Evolutionary conservation across 92 coral and sea anemone species (phyloP).

Genomic region (Palythoa caribaeorum): DNA sequence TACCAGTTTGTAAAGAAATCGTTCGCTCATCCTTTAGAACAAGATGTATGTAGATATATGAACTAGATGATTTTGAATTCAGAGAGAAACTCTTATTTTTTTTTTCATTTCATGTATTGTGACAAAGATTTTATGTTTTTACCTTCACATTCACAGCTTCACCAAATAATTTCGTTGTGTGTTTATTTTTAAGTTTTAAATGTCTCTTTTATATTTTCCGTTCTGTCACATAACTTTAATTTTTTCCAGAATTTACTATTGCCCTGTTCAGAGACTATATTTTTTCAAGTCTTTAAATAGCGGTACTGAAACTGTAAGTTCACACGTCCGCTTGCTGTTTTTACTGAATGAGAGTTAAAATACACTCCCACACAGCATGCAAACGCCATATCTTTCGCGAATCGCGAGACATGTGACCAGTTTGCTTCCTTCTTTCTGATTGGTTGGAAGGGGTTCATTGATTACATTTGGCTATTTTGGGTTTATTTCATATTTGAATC

Average conservation of each 20-base stretch:
- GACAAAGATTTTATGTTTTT: too few relatives aligned
- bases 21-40: too few relatives aligned
- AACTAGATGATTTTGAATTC: too few relatives aligned
- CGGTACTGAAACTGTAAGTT: background rate
- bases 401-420: background rate
- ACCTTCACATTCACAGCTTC: too few relatives aligned
- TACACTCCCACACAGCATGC: background rate
- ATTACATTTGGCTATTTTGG: constrained; percentile 33
- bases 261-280: background rate
- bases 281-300: background rate
- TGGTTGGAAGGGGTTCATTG: constrained; percentile 25
- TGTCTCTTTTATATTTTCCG: background rate
- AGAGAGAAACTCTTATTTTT: too few relatives aligned
- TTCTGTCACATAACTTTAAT: background rate
- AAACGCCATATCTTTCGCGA: constrained; percentile 40
- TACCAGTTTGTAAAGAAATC: too few relatives aligned
- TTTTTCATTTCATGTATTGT: too few relatives aligned
- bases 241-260: background rate
- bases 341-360: background rate
- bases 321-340: background rate
- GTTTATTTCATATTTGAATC: constrained; percentile 19
- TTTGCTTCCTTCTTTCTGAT: background rate
- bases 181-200: background rate
- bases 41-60: too few relatives aligned
- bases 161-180: too few relatives aligned